A percentile compares a stretch with the other conserved stretches of the same genome.
phyloP scores from a whole-genome alignment of 2,797 vertebrate genomes.

The Tachyglossus aculeatus region DNA sequence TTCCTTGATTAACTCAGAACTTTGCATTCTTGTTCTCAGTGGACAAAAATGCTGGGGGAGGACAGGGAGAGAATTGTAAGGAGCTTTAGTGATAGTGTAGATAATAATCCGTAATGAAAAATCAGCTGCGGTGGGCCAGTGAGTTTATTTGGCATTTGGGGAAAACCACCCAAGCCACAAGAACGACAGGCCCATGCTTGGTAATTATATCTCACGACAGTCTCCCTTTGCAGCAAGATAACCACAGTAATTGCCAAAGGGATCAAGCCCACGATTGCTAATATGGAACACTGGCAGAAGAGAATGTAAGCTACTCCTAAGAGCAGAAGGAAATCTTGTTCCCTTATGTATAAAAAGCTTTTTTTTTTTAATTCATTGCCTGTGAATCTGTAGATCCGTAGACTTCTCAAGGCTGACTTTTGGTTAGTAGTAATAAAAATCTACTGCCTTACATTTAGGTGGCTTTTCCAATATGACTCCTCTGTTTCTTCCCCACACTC shows the following conservation, averaged over 20 bases:
- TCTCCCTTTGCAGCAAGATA: slow-evolving; percentile 36
- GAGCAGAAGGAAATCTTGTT: slow-evolving; percentile 33
- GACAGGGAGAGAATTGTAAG: not conserved
- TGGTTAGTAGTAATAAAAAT: no score
- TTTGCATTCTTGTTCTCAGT: not conserved
- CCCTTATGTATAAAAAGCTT: not conserved
- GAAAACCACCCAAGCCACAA: slow-evolving; percentile 37
- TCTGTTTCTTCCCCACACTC: no score
- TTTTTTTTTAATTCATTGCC: slow-evolving; percentile 28
- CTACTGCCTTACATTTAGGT: no score
- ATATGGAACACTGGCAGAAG: slow-evolving; percentile 22
- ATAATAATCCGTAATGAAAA: slow-evolving; percentile 23
- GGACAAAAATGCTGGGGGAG: slow-evolving; percentile 28
- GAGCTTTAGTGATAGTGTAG: no score
- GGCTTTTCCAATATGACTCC: no score
- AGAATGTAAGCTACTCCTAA: slow-evolving; percentile 13
- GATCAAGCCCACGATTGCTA: slow-evolving; percentile 26
- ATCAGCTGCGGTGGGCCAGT: not conserved
- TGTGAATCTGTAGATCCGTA: no score
- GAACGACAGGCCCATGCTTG: slow-evolving; percentile 1
- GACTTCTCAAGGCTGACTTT: no score
- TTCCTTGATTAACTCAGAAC: not conserved
- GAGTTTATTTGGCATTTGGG: slow-evolving; percentile 33
- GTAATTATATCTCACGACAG: not conserved
- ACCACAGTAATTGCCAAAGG: slow-evolving; percentile 38